These are phyloP conservation scores for Phoronis australis DNA, from an alignment of 2,888 invertebrate species.

Conservation along the genomic window DNA sequence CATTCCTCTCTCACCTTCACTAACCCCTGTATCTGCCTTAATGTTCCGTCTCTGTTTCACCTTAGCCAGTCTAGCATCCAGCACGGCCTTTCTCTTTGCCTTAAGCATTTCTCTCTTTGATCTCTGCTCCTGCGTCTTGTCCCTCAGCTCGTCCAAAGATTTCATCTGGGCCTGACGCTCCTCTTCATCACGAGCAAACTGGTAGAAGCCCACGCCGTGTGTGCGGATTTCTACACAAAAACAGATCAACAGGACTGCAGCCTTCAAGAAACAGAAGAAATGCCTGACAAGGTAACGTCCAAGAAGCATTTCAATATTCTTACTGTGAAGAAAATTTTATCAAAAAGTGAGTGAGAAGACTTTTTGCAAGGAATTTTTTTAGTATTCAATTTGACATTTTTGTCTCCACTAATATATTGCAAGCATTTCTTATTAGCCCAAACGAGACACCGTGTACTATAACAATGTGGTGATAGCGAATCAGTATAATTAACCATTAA, in stretches of 20 bases:
- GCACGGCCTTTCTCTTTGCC: conserved; percentile 48
- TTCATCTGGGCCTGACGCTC: conserved; percentile 76
- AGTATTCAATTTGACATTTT: too few relatives aligned
- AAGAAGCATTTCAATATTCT: not conserved
- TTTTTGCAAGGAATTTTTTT: too few relatives aligned
- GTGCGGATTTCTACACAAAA: conserved; percentile 69
- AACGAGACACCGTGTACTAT: too few relatives aligned
- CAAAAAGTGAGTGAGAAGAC: too few relatives aligned
- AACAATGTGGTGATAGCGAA: too few relatives aligned
- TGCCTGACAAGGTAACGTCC: not conserved
- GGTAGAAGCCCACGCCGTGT: conserved; percentile 88
- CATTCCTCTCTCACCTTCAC: conserved; percentile 9
- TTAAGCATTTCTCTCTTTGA: conserved; percentile 39
- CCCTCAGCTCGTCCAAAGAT: conserved; percentile 65
- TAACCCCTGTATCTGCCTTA: conserved; percentile 19
- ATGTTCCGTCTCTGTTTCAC: conserved; percentile 47
- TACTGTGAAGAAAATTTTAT: too few relatives aligned
- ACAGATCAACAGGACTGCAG: not conserved
- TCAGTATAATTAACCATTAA: too few relatives aligned
- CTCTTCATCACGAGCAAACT: conserved; percentile 80
- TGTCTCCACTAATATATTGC: too few relatives aligned
- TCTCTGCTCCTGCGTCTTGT: conserved; percentile 45
- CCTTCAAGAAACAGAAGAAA: too few relatives aligned
- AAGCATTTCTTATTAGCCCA: too few relatives aligned
- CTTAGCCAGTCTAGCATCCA: conserved; percentile 53